Evolutionary conservation across 2,113 vertebrate genomes (phyloP), one percentile per base, ranked within the genome.

Genomic region (Calidris pygmaea): DNA sequence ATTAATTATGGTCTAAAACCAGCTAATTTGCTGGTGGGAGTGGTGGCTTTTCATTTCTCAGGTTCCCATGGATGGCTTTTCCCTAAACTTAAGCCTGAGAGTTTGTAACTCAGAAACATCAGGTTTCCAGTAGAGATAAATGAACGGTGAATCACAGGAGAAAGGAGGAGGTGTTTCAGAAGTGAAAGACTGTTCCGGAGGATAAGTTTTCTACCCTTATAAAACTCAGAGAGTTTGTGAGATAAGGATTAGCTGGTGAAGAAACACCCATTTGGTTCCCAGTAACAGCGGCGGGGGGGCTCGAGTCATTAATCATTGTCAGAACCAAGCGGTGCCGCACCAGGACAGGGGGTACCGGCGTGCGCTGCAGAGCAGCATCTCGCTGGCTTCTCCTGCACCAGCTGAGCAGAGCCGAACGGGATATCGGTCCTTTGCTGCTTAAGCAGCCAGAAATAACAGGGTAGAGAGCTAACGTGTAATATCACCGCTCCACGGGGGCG

Each of bases 401-500:
- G 1, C 78, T 22, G 94, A 93, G 89, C 91, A 17, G 20, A 83
- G 50, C 86, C 50, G 63, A 83, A 6, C 1, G 30, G 88, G 89
- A 81, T 89, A 43, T 92, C 82, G 86, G 53, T 82, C 58, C 90
- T 95, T 85, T 85, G 90, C 95, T 92, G 92, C 89, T 90, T 90
- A 85, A 89, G 87, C 90, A 93, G 91, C 87, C 94, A 95, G 81
- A 85, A 95, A 92, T 94, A 89, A 63, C 92, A 94, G 93, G 87
- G 66, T 50, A 65, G 85, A 58, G 87, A 92, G 77, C 6, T 53
- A 94, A 87, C 50, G 1, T 59, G 2, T 93, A 89, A 94, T 60
- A 93, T 93, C 76, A 32, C 45, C 2, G 19, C 82, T 79, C 59
- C 86, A 7, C 15, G 13, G 93, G 93, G 83, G 70, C 9, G 2